Evolutionary conservation across 1,140 invertebrate genomes (phyloP).

Genomic region (Diuraphis noxia): DNA sequence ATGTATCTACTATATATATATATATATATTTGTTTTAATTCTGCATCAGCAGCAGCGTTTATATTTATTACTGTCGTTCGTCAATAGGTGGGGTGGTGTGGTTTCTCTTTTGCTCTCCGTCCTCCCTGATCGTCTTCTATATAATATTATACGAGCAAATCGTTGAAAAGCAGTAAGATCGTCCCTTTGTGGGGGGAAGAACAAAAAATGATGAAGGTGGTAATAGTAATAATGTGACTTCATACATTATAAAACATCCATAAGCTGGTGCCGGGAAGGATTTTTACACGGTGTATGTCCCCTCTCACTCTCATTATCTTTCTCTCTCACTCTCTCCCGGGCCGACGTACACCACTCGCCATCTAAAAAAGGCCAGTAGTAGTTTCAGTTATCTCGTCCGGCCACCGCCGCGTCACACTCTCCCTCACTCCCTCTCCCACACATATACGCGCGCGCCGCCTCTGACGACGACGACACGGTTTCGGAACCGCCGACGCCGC

Average conservation of each 20-base stretch:
- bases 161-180: not conserved
- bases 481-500: not conserved
- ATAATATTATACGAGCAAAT: not conserved
- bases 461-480: not conserved
- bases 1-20: not conserved
- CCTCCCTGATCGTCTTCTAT: not conserved
- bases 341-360: not conserved
- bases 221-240: not conserved
- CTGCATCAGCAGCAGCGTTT: not conserved
- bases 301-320: not conserved
- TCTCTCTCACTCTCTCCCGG: not conserved
- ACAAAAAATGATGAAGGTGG: not conserved
- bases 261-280: not conserved
- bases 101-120: not conserved
- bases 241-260: not conserved
- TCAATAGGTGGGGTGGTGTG: not conserved
- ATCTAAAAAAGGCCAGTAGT: conserved; percentile 20
- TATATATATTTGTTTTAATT: conserved; percentile 12
- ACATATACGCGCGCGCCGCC: not conserved
- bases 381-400: conserved; percentile 19
- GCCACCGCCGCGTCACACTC: conserved; percentile 9
- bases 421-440: not conserved
- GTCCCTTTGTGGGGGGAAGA: not conserved
- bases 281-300: not conserved
- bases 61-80: not conserved